Evolutionary conservation across 2,888 invertebrate species (phyloP).

Genomic region (Cistogaster globosa): DNA sequence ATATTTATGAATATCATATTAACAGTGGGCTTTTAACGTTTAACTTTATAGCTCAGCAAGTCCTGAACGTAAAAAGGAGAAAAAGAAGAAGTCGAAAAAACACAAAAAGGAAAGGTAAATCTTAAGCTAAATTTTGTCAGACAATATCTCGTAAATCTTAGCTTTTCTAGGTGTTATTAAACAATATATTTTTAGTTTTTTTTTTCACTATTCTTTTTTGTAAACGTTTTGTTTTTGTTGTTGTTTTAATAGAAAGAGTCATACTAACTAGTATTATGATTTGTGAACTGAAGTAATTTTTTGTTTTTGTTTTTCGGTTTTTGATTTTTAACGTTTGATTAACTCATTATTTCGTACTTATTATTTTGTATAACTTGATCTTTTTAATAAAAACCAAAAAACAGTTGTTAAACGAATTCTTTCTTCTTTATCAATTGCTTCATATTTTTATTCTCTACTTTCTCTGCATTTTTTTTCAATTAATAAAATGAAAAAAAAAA

Average conservation of each 20-base stretch:
- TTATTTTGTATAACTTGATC: constrained; percentile 60
- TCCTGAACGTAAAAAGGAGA: constrained; percentile 89
- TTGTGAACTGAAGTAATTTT: constrained; percentile 51
- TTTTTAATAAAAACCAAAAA: constrained; percentile 52
- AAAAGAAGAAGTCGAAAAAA: constrained; percentile 91
- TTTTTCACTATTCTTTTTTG: too few relatives aligned
- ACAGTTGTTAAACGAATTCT: constrained; percentile 75
- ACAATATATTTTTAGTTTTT: constrained; percentile 30
- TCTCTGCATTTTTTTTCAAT: constrained; percentile 78
- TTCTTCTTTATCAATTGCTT: constrained; percentile 79
- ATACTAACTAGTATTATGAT: constrained; percentile 50
- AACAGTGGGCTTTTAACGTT: background rate
- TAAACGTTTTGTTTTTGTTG: too few relatives aligned
- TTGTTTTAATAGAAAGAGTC: constrained; percentile 40
- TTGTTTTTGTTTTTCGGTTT: constrained; percentile 40
- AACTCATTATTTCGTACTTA: constrained; percentile 43
- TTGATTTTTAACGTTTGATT: constrained; percentile 45
- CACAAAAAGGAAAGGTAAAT: constrained; percentile 89
- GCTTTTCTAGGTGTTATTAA: constrained; percentile 57
- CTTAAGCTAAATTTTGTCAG: constrained; percentile 19
- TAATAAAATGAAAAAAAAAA: constrained; percentile 61
- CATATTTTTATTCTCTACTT: constrained; percentile 81
- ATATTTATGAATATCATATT: background rate
- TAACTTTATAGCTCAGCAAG: constrained; percentile 85
- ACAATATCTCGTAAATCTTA: constrained; percentile 72